phyloP scores from a whole-genome alignment of 2,888 invertebrate genomes.

The Escarpia spicata region DNA sequence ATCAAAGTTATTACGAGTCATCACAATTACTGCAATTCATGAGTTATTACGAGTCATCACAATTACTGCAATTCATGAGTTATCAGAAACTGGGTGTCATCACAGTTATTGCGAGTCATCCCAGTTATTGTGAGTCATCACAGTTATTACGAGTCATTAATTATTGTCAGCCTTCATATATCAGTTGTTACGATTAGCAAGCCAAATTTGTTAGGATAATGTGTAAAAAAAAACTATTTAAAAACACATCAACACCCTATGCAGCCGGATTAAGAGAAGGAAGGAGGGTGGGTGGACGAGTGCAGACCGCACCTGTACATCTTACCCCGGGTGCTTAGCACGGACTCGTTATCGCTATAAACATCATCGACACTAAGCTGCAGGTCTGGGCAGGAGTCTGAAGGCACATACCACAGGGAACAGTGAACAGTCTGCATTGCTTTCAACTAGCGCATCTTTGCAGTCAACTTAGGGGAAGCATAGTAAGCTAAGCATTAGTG shows the following conservation, averaged over 20 bases:
- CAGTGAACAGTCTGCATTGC: neutral
- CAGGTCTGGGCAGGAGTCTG: neutral
- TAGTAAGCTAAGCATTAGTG: constrained; percentile 6
- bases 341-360: constrained; percentile 6
- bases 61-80: too few species aligned
- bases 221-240: neutral
- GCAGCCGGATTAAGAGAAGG: neutral
- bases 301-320: neutral
- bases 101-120: too few species aligned
- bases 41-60: too few species aligned
- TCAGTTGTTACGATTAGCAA: neutral
- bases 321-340: neutral
- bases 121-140: neutral
- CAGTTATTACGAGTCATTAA: too few species aligned
- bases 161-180: neutral
- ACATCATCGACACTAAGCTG: neutral
- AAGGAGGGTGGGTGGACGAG: neutral
- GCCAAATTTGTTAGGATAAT: neutral
- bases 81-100: too few species aligned
- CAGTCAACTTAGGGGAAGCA: neutral
- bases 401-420: neutral
- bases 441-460: neutral
- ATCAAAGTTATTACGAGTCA: neutral
- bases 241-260: neutral
- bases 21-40: too few species aligned